These are phyloP conservation scores for Cryptotis parvus DNA, from an alignment of 2,113 vertebrate genomes.

Conservation along the genomic window DNA sequence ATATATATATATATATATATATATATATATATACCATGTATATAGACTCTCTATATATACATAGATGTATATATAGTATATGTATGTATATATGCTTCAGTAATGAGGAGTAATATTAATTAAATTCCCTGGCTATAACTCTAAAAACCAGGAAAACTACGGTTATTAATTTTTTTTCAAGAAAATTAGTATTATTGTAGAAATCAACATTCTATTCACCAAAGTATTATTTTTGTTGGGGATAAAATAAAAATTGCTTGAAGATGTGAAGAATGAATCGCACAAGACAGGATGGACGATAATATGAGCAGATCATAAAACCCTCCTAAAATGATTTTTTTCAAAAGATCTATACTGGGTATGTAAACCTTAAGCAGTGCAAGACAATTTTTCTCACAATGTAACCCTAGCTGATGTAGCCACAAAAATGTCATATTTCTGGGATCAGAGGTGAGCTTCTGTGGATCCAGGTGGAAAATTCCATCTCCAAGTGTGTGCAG, in stretches of 20 bases:
- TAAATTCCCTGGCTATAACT: background rate
- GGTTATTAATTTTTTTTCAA: background rate
- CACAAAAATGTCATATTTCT: background rate
- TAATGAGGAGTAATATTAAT: too few species aligned
- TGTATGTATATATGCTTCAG: too few species aligned
- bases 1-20: too few species aligned
- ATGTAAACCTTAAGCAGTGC: background rate
- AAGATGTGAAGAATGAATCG: too few species aligned
- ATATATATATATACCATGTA: too few species aligned
- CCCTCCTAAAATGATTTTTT: background rate
- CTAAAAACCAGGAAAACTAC: background rate
- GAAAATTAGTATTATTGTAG: background rate
- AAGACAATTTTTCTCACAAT: background rate
- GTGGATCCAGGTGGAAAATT: too few species aligned
- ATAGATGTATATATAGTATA: too few species aligned
- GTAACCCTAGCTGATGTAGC: accelerated
- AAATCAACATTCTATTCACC: background rate
- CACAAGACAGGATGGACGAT: accelerated
- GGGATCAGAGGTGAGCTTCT: background rate
- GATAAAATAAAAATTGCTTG: background rate
- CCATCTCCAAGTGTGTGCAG: background rate
- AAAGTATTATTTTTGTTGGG: background rate
- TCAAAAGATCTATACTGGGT: background rate
- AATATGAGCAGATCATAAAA: background rate
- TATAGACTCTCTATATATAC: too few species aligned